These are phyloP conservation scores for Crotalus tigris DNA, from an alignment of 2,113 vertebrate genomes.

Conservation along the genomic window DNA sequence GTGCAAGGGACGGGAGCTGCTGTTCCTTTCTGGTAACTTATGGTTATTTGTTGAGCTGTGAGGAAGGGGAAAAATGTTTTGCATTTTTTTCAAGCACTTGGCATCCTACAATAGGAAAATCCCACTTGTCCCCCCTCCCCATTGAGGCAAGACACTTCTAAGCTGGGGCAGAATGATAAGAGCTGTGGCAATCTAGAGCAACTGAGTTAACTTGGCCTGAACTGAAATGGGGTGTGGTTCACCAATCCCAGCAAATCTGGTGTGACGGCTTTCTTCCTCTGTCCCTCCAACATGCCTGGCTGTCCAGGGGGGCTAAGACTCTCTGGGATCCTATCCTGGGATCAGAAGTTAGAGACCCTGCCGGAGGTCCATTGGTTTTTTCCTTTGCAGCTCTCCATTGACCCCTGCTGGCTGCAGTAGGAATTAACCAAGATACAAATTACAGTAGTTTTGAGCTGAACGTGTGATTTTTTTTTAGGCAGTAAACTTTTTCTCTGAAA, in stretches of 20 bases:
- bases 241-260: not conserved
- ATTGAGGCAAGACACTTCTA: not conserved
- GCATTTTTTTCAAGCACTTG: not conserved
- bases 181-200: not conserved
- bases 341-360: not conserved
- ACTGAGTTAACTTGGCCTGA: not conserved
- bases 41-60: not conserved
- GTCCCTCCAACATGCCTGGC: not conserved
- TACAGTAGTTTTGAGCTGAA: not conserved
- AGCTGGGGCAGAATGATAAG: not conserved
- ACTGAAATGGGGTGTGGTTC: not conserved
- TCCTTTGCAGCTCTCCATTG: constrained; percentile 6
- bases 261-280: not conserved
- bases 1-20: not conserved
- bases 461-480: not conserved
- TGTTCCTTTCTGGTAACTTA: not conserved
- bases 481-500: not conserved
- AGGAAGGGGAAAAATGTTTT: not conserved
- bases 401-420: constrained; percentile 20
- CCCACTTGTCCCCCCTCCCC: not conserved
- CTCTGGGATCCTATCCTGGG: not conserved
- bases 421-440: not conserved
- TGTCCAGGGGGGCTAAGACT: not conserved
- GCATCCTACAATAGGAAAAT: not conserved
- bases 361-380: not conserved